A percentile compares a stretch with the other conserved stretches of the same genome.
Evolutionary conservation across 2,888 invertebrate species (phyloP).

Genomic region (Folsomia manolachei): DNA sequence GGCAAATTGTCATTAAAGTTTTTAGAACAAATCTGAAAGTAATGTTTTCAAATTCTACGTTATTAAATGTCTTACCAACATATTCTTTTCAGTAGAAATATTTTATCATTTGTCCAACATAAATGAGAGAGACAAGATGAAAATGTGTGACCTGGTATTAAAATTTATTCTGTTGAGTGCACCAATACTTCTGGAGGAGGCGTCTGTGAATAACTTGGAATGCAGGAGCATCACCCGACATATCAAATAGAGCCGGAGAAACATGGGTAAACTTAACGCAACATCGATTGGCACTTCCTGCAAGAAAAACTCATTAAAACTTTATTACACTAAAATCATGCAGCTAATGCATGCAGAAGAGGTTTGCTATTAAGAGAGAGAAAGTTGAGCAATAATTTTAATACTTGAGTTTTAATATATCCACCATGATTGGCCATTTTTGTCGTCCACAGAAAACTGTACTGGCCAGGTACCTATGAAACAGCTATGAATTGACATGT

Average conservation of each 20-base stretch:
- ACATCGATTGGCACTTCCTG: constrained; percentile 86
- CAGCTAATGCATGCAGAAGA: too few species aligned
- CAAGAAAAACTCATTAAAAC: constrained; percentile 19
- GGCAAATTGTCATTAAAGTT: constrained; percentile 99
- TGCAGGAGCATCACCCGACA: constrained; percentile 99
- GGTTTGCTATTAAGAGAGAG: too few species aligned
- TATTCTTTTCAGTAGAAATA: too few species aligned
- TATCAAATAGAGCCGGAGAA: constrained; percentile 97
- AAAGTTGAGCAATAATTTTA: too few species aligned
- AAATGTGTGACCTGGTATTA: constrained; percentile 67
- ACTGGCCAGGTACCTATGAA: constrained; percentile 96
- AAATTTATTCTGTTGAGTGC: constrained; percentile 98
- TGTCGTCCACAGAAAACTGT: constrained; percentile 94
- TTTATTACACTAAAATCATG: too few species aligned
- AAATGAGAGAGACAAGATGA: not conserved
- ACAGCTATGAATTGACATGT: too few species aligned
- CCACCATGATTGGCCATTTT: constrained; percentile 63
- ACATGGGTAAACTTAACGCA: constrained; percentile 97
- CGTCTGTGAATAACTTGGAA: constrained; percentile 99
- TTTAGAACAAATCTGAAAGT: constrained; percentile 78
- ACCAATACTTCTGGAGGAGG: constrained; percentile 90
- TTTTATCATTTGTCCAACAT: too few species aligned
- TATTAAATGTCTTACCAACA: not conserved
- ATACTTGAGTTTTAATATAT: constrained; percentile 41
- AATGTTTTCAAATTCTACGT: not conserved